Evolutionary conservation across 2,113 vertebrate genomes (phyloP).

Genomic region (Callorhinus ursinus): DNA sequence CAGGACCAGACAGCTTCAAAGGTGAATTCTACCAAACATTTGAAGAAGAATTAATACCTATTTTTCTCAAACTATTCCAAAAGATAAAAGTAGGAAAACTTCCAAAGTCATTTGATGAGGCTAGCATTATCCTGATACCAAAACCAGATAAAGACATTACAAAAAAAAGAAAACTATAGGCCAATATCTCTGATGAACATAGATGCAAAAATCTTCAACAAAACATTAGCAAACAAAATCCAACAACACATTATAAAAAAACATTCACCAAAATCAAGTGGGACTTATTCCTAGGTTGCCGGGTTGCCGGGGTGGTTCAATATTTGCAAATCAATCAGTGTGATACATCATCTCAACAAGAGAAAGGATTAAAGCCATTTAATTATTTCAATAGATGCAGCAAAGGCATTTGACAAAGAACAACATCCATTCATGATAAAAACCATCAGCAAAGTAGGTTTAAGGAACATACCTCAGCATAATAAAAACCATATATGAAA

Average conservation of each 20-base stretch:
- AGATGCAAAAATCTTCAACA: neutral
- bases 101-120: neutral
- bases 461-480: neutral
- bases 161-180: neutral
- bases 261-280: neutral
- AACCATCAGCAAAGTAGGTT: neutral
- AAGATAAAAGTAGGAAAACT: neutral
- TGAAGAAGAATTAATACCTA: neutral
- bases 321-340: neutral
- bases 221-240: neutral
- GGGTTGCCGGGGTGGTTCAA: neutral
- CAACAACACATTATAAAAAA: neutral
- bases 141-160: neutral
- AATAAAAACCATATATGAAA: neutral
- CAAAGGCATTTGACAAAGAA: neutral
- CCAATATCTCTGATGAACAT: neutral
- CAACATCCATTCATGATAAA: neutral
- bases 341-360: neutral
- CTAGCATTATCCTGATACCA: neutral
- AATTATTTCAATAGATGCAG: neutral
- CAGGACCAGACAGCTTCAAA: neutral
- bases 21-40: neutral
- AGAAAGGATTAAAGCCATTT: neutral
- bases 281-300: neutral
- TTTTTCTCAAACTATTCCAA: neutral